phyloP scores from a whole-genome alignment of 2,113 vertebrate genomes.

The Pitta sordida region DNA sequence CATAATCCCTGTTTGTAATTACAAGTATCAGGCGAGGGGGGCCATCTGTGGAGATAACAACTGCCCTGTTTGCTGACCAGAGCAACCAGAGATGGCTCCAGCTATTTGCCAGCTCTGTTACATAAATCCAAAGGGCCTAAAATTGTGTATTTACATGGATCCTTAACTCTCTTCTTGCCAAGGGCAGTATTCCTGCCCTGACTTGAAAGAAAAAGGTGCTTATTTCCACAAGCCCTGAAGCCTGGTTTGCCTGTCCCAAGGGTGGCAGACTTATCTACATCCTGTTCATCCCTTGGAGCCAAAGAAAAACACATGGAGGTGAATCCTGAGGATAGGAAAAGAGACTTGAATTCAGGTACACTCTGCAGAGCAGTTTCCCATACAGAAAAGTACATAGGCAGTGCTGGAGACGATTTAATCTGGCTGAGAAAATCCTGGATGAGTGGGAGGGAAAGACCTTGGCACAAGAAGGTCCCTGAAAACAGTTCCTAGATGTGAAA shows the following conservation, averaged over 20 bases:
- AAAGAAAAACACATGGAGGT: neutral
- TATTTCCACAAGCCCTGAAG: neutral
- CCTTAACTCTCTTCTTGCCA: neutral
- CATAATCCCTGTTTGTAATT: constrained; percentile 52
- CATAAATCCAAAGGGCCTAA: neutral
- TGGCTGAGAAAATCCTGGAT: neutral
- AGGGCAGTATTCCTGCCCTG: neutral
- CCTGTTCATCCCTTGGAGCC: neutral
- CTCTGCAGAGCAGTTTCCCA: neutral
- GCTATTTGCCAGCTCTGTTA: neutral
- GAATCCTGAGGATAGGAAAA: neutral
- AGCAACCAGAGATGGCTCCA: neutral
- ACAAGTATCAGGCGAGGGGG: neutral
- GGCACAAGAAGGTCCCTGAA: neutral
- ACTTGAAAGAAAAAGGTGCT: neutral
- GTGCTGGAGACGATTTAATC: neutral
- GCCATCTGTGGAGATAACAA: neutral
- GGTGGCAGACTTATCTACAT: neutral
- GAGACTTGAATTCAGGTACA: neutral
- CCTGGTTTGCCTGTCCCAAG: neutral
- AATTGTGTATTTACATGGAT: neutral
- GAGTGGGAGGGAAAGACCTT: neutral
- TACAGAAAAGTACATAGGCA: neutral
- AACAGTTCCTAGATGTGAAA: rapidly evolving
- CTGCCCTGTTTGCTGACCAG: constrained; percentile 1